Conservation (phyloP, 2,888 invertebrate species). For the Harpalus rubripes region DNA sequence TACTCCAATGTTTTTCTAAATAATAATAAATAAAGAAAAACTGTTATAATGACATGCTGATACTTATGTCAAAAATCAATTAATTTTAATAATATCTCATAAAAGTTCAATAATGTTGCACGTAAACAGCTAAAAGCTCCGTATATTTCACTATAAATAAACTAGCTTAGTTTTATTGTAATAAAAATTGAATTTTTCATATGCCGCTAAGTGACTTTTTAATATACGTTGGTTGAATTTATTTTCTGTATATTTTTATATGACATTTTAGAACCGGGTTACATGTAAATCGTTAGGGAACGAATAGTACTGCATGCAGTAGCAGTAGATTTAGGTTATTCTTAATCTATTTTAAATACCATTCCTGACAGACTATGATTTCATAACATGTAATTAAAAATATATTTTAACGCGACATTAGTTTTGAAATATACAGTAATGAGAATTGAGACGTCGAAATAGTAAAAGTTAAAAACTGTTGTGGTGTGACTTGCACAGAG, state of each 20-base stretch:
- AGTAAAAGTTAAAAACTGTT: no score
- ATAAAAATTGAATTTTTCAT: constrained; percentile 5
- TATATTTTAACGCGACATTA: not conserved
- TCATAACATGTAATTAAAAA: constrained; percentile 36
- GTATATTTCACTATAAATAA: constrained; percentile 5
- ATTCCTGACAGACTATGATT: constrained; percentile 11
- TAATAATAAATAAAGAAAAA: no score
- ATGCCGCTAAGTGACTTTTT: constrained; percentile 38
- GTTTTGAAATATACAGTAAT: constrained; percentile 16
- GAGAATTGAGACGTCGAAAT: not conserved
- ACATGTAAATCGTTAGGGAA: constrained; percentile 35
- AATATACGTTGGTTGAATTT: constrained; percentile 24
- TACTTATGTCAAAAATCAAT: no score
- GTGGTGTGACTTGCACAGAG: no score
- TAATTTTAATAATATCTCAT: no score
- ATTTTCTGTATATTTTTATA: constrained; percentile 31
- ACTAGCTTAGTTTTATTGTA: not conserved
- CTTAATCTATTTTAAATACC: constrained; percentile 55
- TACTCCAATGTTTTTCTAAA: no score
- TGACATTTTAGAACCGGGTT: constrained; percentile 54
- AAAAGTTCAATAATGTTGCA: no score
- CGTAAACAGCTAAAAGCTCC: not conserved
- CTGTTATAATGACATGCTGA: no score
- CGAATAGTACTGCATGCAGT: constrained; percentile 11
- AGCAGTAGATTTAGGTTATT: constrained; percentile 4